A percentile compares a stretch with the other conserved stretches of the same genome.
Conservation (phyloP, 2,888 invertebrate genomes). For the Pasiphila rectangulata region DNA sequence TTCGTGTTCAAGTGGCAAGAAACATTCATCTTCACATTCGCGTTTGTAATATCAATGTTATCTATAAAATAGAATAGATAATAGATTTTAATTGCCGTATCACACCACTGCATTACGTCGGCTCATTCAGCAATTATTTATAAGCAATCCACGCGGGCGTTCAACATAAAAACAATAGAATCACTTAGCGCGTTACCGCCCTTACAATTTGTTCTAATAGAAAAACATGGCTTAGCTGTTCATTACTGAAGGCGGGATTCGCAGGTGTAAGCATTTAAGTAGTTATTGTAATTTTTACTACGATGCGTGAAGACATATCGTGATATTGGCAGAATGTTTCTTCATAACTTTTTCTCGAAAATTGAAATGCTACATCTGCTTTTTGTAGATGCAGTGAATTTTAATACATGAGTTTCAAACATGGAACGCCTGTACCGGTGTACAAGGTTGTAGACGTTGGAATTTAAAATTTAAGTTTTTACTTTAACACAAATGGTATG, state of each 20-base stretch:
- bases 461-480: constrained; percentile 29
- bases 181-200: constrained; percentile 35
- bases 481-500: constrained; percentile 16
- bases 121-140: constrained; percentile 34
- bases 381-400: background rate
- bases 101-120: constrained; percentile 28
- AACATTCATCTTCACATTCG: no score
- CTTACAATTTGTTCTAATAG: constrained; percentile 32
- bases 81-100: constrained; percentile 19
- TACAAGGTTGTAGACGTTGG: constrained; percentile 3
- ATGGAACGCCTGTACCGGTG: background rate
- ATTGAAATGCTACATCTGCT: background rate
- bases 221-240: constrained; percentile 30
- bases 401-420: background rate
- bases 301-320: constrained; percentile 20
- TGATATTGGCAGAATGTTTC: constrained; percentile 15
- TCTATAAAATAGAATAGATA: constrained; percentile 2
- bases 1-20: no score
- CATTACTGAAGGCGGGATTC: constrained; percentile 29
- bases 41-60: no score
- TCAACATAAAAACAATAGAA: constrained; percentile 32
- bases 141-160: constrained; percentile 29
- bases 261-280: constrained; percentile 26
- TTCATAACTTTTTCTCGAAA: constrained; percentile 5
- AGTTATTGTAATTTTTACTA: constrained; percentile 23